Conservation (phyloP, 1,140 invertebrate genomes). For the Drosophila pachea region DNA sequence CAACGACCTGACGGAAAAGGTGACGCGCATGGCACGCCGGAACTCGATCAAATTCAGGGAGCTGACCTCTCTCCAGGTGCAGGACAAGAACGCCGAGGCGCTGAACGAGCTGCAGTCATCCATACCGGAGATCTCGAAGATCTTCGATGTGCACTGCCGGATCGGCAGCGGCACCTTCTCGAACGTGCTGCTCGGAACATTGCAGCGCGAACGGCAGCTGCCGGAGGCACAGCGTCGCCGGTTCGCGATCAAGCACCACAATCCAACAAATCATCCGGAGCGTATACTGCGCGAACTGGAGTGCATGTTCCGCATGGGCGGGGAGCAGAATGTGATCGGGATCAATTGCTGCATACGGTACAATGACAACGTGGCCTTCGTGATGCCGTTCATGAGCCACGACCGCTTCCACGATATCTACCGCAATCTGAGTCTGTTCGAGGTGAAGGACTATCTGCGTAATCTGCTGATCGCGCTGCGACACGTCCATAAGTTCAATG, state of each 20-base stretch:
- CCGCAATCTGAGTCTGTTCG: conserved; percentile 83
- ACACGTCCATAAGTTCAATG: conserved; percentile 90
- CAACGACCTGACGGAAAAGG: conserved; percentile 41
- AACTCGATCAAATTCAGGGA: conserved; percentile 46
- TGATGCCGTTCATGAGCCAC: conserved; percentile 95
- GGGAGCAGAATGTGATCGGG: conserved; percentile 89
- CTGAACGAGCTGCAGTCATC: conserved; percentile 80
- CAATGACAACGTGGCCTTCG: conserved; percentile 90
- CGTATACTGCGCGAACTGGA: conserved; percentile 87
- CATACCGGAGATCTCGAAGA: conserved; percentile 83
- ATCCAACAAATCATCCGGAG: conserved; percentile 89
- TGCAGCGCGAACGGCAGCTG: conserved; percentile 80
- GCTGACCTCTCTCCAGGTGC: conserved; percentile 38
- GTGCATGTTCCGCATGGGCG: conserved; percentile 88
- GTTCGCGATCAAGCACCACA: conserved; percentile 90
- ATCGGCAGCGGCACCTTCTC: conserved; percentile 92
- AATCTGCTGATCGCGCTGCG: conserved; percentile 88
- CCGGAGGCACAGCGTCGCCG: conserved; percentile 80
- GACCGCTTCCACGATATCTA: conserved; percentile 86
- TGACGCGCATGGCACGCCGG: conserved; percentile 36
- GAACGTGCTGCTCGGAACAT: conserved; percentile 86
- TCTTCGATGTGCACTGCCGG: conserved; percentile 85
- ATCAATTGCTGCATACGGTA: conserved; percentile 89
- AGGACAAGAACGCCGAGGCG: conserved; percentile 75
- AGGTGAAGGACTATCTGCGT: conserved; percentile 89